Percentiles rank a stretch among this genome's conserved stretches.
These are phyloP conservation scores for Hestina assimilis DNA, from an alignment of 1,140 invertebrate species.

Conservation along the genomic window DNA sequence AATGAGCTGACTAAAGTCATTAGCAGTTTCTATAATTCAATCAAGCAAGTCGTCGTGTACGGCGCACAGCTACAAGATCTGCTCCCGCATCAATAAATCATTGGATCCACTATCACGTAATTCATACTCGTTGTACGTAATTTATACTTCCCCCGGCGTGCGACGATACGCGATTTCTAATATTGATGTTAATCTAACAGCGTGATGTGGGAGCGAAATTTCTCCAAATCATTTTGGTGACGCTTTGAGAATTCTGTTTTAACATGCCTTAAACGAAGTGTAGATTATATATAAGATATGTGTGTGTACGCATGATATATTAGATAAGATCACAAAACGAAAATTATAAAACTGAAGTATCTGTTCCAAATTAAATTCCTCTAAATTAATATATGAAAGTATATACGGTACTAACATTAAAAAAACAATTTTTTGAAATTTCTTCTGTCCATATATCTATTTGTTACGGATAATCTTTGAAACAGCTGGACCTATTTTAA, in stretches of 20 bases:
- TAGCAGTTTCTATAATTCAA: conserved; percentile 11
- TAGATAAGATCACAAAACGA: no score
- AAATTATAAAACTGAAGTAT: no score
- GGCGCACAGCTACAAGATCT: neutral
- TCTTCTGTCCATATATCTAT: no score
- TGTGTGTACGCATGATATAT: no score
- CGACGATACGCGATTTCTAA: conserved; percentile 27
- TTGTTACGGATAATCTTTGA: no score
- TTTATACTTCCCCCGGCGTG: conserved; percentile 14
- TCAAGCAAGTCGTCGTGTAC: neutral
- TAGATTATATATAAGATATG: no score
- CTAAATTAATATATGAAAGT: no score
- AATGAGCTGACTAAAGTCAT: no score
- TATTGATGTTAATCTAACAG: conserved; percentile 40
- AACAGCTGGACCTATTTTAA: no score
- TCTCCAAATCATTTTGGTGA: neutral
- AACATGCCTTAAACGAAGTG: neutral
- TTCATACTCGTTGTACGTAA: conserved; percentile 17
- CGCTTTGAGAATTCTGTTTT: neutral
- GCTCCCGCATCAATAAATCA: conserved; percentile 11
- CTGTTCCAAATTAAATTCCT: no score
- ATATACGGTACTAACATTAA: no score
- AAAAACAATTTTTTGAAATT: no score
- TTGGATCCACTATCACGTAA: conserved; percentile 9
- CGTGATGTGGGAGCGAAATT: conserved; percentile 11